Evolutionary conservation across 2,888 invertebrate species (phyloP).

Genomic region (Epinotia demarniana): DNA sequence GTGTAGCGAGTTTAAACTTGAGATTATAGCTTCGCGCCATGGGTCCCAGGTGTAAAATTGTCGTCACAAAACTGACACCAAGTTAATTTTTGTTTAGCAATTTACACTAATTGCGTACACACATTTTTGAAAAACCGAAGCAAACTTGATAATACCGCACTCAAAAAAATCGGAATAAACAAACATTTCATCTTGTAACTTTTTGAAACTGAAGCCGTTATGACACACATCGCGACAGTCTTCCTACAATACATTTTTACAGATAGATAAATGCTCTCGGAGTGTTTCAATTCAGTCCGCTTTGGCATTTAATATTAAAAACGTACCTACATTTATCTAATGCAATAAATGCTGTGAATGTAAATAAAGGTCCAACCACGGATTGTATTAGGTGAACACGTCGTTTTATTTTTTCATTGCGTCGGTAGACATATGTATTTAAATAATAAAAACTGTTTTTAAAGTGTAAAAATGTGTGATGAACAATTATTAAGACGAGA

Average conservation of each 20-base stretch:
- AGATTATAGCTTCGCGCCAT: too few relatives aligned
- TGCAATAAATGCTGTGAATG: not conserved
- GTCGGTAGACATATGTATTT: not conserved
- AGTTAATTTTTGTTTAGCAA: too few relatives aligned
- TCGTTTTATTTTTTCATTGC: not conserved
- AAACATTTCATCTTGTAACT: too few relatives aligned
- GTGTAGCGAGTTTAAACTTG: too few relatives aligned
- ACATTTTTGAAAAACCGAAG: too few relatives aligned
- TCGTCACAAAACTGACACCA: too few relatives aligned
- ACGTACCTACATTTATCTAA: not conserved
- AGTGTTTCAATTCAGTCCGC: not conserved
- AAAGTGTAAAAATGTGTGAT: slow-evolving; percentile 64
- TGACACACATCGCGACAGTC: not conserved
- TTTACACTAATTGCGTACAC: too few relatives aligned
- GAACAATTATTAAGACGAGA: slow-evolving; percentile 62
- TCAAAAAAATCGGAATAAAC: too few relatives aligned
- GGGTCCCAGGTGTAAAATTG: too few relatives aligned
- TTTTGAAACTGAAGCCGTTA: not conserved
- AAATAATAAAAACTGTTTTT: slow-evolving; percentile 7
- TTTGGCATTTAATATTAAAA: not conserved
- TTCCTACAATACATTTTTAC: not conserved
- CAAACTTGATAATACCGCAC: too few relatives aligned
- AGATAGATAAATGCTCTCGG: not conserved
- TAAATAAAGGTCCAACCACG: not conserved
- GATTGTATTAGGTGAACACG: not conserved